Evolutionary conservation across 1,140 invertebrate species (phyloP).

Genomic region (Lasioglossum albipes): DNA sequence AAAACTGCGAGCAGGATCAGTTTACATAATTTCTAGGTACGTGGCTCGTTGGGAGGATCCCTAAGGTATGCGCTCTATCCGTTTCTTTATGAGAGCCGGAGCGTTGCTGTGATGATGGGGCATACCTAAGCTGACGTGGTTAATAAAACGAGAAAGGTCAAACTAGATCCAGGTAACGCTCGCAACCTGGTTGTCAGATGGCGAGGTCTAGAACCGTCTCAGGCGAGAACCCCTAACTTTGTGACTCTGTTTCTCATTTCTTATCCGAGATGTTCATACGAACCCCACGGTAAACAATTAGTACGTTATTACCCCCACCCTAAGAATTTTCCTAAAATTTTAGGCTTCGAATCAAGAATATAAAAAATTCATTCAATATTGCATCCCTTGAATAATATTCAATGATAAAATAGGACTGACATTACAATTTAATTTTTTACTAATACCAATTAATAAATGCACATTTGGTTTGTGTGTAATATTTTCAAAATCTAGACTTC

Average conservation of each 20-base stretch:
- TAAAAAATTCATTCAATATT: too few relatives aligned
- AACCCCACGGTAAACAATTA: too few relatives aligned
- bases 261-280: too few relatives aligned
- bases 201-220: conserved; percentile 27
- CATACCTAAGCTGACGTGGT: conserved; percentile 65
- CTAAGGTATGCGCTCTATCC: conserved; percentile 66
- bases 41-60: conserved; percentile 65
- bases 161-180: conserved; percentile 64
- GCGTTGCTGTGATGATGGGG: conserved; percentile 67
- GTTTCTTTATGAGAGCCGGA: conserved; percentile 56
- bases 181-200: conserved; percentile 21
- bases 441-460: too few relatives aligned
- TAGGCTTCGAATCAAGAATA: too few relatives aligned
- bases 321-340: too few relatives aligned
- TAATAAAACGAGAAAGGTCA: conserved; percentile 77
- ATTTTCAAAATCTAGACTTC: too few relatives aligned
- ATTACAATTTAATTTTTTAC: too few relatives aligned
- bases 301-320: neutral
- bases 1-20: conserved; percentile 40
- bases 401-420: too few relatives aligned
- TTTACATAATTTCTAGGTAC: conserved; percentile 70
- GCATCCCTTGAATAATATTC: too few relatives aligned
- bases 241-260: neutral
- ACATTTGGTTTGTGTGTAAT: too few relatives aligned
- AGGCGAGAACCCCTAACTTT: conserved; percentile 11